phyloP scores from a whole-genome alignment of 2,888 invertebrate genomes.

The Digitonthophagus gazella region DNA sequence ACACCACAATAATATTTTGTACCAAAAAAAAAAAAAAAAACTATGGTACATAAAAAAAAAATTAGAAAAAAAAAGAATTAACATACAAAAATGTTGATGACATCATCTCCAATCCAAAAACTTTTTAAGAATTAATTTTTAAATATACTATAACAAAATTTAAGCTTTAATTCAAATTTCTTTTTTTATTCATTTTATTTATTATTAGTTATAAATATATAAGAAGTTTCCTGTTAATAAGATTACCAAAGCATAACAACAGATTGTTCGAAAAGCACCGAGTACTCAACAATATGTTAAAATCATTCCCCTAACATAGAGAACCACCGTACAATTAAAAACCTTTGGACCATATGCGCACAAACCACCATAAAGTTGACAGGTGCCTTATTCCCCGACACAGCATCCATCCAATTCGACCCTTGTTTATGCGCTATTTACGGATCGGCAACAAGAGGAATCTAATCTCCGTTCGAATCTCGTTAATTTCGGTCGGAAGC shows the following conservation, averaged over 20 bases:
- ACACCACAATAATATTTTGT: constrained; percentile 9
- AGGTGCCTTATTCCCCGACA: constrained; percentile 32
- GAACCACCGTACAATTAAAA: constrained; percentile 34
- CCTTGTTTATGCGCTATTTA: constrained; percentile 12
- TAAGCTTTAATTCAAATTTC: too few relatives aligned
- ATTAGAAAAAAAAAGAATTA: too few relatives aligned
- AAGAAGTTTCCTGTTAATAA: constrained; percentile 26
- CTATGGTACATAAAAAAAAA: too few relatives aligned
- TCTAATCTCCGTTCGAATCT: too few relatives aligned
- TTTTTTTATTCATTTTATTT: neutral
- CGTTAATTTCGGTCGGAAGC: too few relatives aligned
- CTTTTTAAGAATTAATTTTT: too few relatives aligned
- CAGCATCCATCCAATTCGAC: neutral
- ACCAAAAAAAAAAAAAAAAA: too few relatives aligned
- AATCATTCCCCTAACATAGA: constrained; percentile 35
- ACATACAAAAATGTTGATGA: too few relatives aligned
- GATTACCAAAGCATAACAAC: constrained; percentile 23
- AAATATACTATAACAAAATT: too few relatives aligned
- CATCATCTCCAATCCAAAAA: too few relatives aligned
- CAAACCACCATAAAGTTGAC: constrained; percentile 32
- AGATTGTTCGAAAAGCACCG: constrained; percentile 27
- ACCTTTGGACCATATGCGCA: constrained; percentile 40
- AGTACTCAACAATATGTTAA: constrained; percentile 47
- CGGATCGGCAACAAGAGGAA: too few relatives aligned
- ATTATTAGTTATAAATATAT: neutral